Conservation (phyloP, 2,113 vertebrate genomes). For the Alces alces region DNA sequence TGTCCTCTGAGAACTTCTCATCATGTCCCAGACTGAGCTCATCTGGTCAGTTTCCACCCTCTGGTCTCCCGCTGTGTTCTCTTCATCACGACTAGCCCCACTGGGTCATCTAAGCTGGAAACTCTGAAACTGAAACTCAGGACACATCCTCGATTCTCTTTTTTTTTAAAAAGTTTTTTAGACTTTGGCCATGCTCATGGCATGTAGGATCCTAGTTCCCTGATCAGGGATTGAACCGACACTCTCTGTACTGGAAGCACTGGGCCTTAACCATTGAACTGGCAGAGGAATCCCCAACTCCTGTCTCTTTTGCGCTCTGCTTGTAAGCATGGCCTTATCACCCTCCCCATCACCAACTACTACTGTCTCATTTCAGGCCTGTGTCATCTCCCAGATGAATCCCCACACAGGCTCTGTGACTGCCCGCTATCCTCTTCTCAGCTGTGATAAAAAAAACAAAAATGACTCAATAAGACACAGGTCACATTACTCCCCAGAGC, state of each 20-base stretch:
- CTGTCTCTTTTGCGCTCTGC: neutral
- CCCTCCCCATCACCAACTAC: neutral
- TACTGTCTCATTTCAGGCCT: neutral
- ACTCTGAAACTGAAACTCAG: neutral
- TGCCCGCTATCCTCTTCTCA: neutral
- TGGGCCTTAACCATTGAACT: neutral
- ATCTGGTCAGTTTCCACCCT: neutral
- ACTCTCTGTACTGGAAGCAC: neutral
- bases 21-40: neutral
- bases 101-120: neutral
- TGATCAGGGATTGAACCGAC: neutral
- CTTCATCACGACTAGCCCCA: neutral
- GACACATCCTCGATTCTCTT: neutral
- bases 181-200: neutral
- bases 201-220: neutral
- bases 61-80: neutral
- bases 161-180: neutral
- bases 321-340: neutral
- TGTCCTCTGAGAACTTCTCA: neutral
- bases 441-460: neutral
- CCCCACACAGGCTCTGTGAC: neutral
- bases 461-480: neutral
- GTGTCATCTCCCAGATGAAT: neutral
- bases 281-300: neutral
- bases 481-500: neutral